phyloP scores from a whole-genome alignment of 1,140 invertebrate species.

The Eriocheir sinensis region DNA sequence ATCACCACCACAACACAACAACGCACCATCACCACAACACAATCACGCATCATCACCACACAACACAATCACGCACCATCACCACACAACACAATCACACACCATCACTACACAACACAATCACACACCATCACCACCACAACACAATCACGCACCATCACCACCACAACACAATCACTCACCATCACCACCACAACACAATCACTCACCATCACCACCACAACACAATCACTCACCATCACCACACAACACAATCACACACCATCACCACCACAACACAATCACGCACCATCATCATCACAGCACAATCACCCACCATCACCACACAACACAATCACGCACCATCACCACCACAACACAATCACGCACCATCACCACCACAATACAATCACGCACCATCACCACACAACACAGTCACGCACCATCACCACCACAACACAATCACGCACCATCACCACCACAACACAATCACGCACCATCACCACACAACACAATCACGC shows the following conservation, averaged over 20 bases:
- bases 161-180: not conserved
- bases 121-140: not conserved
- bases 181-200: slow-evolving; percentile 12
- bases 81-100: not conserved
- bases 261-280: not conserved
- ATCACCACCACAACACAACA: not conserved
- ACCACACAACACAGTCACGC: not conserved
- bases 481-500: not conserved
- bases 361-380: slow-evolving; percentile 8
- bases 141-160: not conserved
- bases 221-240: not conserved
- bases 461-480: not conserved
- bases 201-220: not conserved
- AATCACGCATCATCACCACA: not conserved
- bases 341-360: not conserved
- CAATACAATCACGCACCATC: not conserved
- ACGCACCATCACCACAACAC: not conserved
- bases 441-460: not conserved
- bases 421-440: not conserved
- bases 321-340: not conserved
- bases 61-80: not conserved
- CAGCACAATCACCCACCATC: no score
- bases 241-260: not conserved
- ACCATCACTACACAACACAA: not conserved
- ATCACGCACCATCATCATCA: not conserved